phyloP scores from a whole-genome alignment of 2,888 invertebrate species.

The Argyra leucocephala region DNA sequence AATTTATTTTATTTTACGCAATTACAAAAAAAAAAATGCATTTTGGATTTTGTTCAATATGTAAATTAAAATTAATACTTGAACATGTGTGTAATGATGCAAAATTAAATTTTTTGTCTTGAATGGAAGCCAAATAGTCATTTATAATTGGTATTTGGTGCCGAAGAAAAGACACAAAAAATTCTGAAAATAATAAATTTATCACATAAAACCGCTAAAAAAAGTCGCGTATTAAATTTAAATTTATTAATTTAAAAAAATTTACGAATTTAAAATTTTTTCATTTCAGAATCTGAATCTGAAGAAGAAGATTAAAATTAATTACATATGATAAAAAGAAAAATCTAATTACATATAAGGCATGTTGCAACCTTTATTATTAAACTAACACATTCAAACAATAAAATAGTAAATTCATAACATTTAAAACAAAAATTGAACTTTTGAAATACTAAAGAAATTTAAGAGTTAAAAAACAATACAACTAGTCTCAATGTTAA shows the following conservation, averaged over 20 bases:
- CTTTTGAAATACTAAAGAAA: neutral
- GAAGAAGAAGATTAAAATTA: slow-evolving; percentile 34
- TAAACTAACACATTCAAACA: neutral
- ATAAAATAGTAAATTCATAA: neutral
- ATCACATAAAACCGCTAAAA: too few relatives aligned
- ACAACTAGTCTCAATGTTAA: too few relatives aligned
- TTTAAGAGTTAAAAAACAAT: too few relatives aligned
- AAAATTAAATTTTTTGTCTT: slow-evolving; percentile 18
- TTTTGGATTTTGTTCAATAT: slow-evolving; percentile 11
- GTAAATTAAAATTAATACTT: neutral
- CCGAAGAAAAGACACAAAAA: slow-evolving; percentile 19
- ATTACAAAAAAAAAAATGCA: neutral
- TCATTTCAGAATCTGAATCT: slow-evolving; percentile 41
- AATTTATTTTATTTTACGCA: slow-evolving; percentile 10
- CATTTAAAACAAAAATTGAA: neutral
- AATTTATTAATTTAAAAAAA: neutral
- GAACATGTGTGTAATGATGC: slow-evolving; percentile 14
- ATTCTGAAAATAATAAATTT: slow-evolving; percentile 7
- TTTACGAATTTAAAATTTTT: slow-evolving; percentile 2
- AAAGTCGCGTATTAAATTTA: neutral
- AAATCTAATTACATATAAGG: neutral
- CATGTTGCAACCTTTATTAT: neutral
- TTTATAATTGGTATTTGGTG: slow-evolving; percentile 13
- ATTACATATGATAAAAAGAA: neutral
- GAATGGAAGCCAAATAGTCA: slow-evolving; percentile 20